phyloP scores from a whole-genome alignment of 37 sponge, comb jelly and placozoan genomes.

The Agelas oroides region DNA sequence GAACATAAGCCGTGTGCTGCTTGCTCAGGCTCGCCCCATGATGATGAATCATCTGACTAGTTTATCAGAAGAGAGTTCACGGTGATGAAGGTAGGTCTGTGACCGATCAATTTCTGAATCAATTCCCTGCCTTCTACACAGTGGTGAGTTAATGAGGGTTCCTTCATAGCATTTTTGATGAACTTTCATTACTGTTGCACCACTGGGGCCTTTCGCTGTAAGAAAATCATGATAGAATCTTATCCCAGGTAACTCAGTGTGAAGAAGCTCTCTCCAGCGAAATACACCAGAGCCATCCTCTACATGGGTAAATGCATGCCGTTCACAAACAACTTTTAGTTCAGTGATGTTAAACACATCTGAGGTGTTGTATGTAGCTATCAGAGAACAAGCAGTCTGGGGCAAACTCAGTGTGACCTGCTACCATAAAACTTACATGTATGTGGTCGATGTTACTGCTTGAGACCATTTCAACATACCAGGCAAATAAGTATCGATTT shows the following conservation, averaged over 20 bases:
- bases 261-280: conserved; percentile 1
- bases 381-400: conserved; percentile 41
- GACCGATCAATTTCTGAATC: no score
- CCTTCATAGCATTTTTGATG: no score
- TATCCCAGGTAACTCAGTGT: conserved; percentile 9
- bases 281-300: conserved; percentile 14
- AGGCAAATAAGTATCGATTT: conserved; percentile 35
- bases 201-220: no score
- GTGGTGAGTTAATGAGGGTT: no score
- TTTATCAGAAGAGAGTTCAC: no score
- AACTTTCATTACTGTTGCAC: no score
- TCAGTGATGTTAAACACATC: conserved; percentile 12
- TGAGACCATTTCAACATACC: conserved; percentile 26
- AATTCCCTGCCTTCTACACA: no score
- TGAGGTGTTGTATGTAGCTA: neutral
- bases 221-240: neutral
- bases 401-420: conserved; percentile 61
- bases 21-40: no score
- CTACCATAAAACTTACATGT: conserved; percentile 20
- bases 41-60: no score
- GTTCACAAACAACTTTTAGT: neutral
- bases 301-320: neutral
- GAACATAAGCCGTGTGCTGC: no score
- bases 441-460: neutral
- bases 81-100: no score